Evolutionary conservation across 2,888 invertebrate species (phyloP), one percentile per base, ranked within the genome.

Genomic region (Germaria angustata): DNA sequence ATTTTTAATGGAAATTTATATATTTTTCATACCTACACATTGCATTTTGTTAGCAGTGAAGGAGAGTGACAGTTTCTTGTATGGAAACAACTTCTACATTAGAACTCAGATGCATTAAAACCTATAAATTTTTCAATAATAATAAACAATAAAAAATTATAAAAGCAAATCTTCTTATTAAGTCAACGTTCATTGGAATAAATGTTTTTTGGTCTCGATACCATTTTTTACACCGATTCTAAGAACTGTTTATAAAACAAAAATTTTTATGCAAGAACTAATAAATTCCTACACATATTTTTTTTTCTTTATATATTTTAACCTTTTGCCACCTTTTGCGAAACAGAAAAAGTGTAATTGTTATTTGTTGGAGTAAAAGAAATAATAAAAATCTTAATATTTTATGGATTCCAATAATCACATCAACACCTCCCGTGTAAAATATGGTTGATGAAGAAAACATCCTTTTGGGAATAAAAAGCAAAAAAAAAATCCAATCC

Each of bases 391-490:
- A 59, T 51, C 15, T 72, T 49, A 32, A 24, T 49, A 49, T 39
- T 71, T 73, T 65, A 76, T 71, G 65, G 39, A 53, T 76, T 81
- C 71, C 75, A 39, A 53, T 76, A 69, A 80, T 53, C 65, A 63
- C 76, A 75, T 76, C 80, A 81, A 69, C 76, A 81, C 76, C 80
- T 71, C 57, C 55, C 51, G 51, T 79, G 79, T 57, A 57, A 69
- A 77, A 59, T 59, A 39, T 51, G 49, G 34, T 63, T 78, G 9
- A 11, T 15, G 55, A 2, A 36, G 39, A 17, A 44, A 15, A 53
- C 22, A 20, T 15, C 28, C 32, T 36, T 63, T 34, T 59, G 15
- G 11, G 28, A 3, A n/a, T n/a, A 20, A n/a, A 39, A 32, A 51
- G 24, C 5, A 36, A 49, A n/a, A 41, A 7, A 13, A 11, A 24